Evolutionary conservation across 2,888 invertebrate genomes (phyloP).

Genomic region (Neoaliturus tenellus): DNA sequence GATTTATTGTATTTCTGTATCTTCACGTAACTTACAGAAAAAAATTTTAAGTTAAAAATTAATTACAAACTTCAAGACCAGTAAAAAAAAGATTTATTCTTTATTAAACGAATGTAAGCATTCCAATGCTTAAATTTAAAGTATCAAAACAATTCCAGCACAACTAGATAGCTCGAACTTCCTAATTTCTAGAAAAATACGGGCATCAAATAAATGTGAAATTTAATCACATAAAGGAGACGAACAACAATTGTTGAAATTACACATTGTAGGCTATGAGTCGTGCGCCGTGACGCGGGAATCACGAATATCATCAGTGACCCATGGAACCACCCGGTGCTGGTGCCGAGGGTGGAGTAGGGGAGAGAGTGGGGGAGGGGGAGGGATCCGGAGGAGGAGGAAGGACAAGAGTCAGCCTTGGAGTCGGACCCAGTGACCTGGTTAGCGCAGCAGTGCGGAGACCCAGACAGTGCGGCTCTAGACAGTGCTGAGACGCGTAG

Average conservation of each 20-base stretch:
- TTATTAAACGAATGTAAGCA: too few relatives aligned
- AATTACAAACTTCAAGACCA: too few relatives aligned
- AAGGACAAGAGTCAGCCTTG: slow-evolving; percentile 35
- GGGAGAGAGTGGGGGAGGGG: neutral
- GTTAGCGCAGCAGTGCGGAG: neutral
- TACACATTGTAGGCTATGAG: neutral
- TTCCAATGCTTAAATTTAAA: too few relatives aligned
- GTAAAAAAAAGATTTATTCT: too few relatives aligned
- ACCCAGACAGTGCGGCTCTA: neutral
- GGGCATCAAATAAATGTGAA: too few relatives aligned
- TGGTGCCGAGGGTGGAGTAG: neutral
- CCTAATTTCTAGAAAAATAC: too few relatives aligned
- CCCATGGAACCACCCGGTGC: neutral
- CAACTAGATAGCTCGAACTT: too few relatives aligned
- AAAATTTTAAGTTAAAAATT: too few relatives aligned
- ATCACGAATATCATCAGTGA: neutral
- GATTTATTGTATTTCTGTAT: too few relatives aligned
- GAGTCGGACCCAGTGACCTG: slow-evolving; percentile 39
- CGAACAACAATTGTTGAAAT: slow-evolving; percentile 1
- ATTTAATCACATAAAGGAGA: neutral
- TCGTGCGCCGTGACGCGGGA: neutral
- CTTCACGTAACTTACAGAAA: too few relatives aligned
- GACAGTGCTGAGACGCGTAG: neutral
- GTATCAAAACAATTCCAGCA: too few relatives aligned
- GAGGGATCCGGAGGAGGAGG: neutral